phyloP scores from a whole-genome alignment of 1,140 invertebrate species.

The Hylaeus anthracinus region DNA sequence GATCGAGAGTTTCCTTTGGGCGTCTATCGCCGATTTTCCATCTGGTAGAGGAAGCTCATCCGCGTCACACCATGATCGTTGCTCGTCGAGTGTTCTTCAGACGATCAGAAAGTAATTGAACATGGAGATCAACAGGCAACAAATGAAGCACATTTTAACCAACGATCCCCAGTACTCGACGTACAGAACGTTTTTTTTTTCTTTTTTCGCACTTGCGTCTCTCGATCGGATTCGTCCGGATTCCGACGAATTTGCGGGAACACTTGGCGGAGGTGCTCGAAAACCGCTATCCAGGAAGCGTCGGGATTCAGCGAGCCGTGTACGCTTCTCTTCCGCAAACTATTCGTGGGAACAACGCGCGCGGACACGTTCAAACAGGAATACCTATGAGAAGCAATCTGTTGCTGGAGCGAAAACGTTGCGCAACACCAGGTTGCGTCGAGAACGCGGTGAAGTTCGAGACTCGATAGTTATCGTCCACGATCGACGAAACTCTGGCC shows the following conservation, averaged over 20 bases:
- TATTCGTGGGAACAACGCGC: background rate
- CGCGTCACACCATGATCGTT: background rate
- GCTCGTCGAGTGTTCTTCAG: background rate
- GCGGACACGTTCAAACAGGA: background rate
- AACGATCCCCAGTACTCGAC: background rate
- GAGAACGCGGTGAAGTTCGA: background rate
- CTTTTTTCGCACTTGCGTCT: background rate
- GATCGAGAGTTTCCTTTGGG: background rate
- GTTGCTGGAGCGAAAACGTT: background rate
- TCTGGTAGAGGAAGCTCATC: background rate
- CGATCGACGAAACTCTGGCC: background rate
- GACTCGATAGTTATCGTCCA: background rate
- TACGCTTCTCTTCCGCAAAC: background rate
- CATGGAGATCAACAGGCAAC: constrained; percentile 61
- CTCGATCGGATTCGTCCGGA: too few relatives aligned
- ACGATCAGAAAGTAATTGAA: constrained; percentile 44
- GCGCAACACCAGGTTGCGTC: background rate
- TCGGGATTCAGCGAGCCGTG: background rate
- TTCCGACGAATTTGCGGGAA: background rate
- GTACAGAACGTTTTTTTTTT: too few relatives aligned
- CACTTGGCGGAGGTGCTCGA: background rate
- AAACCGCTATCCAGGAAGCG: background rate
- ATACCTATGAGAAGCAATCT: background rate
- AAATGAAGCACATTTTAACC: constrained; percentile 45
- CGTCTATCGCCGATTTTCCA: background rate